Conservation (phyloP, 1,140 invertebrate species). For the Babylonia areolata region DNA sequence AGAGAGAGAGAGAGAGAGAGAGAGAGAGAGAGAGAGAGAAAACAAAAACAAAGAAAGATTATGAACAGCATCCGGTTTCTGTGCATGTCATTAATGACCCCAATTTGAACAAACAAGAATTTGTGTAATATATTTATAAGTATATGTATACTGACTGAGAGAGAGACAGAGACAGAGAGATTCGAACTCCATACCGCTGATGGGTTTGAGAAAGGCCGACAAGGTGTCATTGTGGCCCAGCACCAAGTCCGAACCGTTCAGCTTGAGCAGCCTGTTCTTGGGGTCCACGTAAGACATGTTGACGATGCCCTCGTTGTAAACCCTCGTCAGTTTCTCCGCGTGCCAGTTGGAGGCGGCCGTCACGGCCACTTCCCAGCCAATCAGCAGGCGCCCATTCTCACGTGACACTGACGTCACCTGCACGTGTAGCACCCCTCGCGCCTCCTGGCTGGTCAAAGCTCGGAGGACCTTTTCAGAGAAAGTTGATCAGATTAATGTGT, state of each 20-base stretch:
- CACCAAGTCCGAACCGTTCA: conserved; percentile 25
- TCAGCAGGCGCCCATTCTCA: neutral
- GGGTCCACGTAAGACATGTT: conserved; percentile 29
- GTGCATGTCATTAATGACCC: too few species aligned
- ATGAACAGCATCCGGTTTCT: too few species aligned
- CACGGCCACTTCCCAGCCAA: conserved; percentile 42
- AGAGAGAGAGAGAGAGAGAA: neutral
- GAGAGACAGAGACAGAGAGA: too few species aligned
- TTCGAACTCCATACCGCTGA: conserved; percentile 14
- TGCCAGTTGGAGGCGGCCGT: conserved; percentile 31
- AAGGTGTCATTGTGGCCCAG: conserved; percentile 39
- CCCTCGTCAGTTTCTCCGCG: conserved; percentile 30
- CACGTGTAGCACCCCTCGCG: conserved; percentile 31
- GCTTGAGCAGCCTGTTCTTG: conserved; percentile 30
- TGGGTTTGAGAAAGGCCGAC: conserved; percentile 34
- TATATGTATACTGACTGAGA: too few species aligned
- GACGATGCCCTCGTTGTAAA: conserved; percentile 38
- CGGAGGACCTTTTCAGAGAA: conserved; percentile 8
- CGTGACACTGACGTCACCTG: conserved; percentile 21
- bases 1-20: neutral
- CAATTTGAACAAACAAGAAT: too few species aligned
- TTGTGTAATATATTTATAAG: too few species aligned
- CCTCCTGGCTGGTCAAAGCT: neutral
- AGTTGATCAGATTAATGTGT: too few species aligned
- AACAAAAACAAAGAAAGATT: neutral